phyloP scores from a whole-genome alignment of 64 coral and sea anemone genomes.

The Orbicella faveolata region DNA sequence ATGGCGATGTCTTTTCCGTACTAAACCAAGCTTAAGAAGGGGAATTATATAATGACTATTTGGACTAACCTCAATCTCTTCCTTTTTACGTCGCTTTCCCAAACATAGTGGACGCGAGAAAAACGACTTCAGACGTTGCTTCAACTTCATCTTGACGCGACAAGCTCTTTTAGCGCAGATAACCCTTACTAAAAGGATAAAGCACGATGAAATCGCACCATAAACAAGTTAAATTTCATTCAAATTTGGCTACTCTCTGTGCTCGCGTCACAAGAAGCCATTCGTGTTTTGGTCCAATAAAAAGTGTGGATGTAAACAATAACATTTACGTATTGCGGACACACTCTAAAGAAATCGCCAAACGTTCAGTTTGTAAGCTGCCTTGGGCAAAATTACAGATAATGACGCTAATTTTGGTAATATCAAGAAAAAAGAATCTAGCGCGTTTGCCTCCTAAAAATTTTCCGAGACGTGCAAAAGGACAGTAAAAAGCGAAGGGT shows the following conservation, averaged over 20 bases:
- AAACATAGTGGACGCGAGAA: slow-evolving; percentile 13
- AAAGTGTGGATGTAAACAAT: not conserved
- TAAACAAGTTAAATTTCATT: not conserved
- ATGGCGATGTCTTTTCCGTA: not conserved
- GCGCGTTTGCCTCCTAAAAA: too few species aligned
- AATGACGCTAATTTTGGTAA: too few species aligned
- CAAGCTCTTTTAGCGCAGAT: not conserved
- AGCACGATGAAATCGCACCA: not conserved
- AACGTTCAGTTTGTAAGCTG: not conserved
- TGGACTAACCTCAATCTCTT: not conserved
- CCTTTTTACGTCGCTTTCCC: not conserved
- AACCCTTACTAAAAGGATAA: too few species aligned
- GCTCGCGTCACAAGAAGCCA: not conserved
- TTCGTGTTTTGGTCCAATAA: not conserved
- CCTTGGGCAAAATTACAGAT: too few species aligned
- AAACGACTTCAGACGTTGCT: slow-evolving; percentile 22
- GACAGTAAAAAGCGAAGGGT: too few species aligned
- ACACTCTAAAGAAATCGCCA: not conserved
- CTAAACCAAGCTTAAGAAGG: not conserved
- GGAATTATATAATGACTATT: not conserved
- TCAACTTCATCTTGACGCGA: slow-evolving; percentile 6
- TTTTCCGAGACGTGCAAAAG: too few species aligned
- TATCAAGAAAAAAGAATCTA: too few species aligned
- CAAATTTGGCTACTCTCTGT: not conserved
- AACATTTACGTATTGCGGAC: not conserved